Evolutionary conservation across 2,797 vertebrate genomes (phyloP), one percentile per base, ranked within the genome.

Genomic region (Ctenopoma multispine): DNA sequence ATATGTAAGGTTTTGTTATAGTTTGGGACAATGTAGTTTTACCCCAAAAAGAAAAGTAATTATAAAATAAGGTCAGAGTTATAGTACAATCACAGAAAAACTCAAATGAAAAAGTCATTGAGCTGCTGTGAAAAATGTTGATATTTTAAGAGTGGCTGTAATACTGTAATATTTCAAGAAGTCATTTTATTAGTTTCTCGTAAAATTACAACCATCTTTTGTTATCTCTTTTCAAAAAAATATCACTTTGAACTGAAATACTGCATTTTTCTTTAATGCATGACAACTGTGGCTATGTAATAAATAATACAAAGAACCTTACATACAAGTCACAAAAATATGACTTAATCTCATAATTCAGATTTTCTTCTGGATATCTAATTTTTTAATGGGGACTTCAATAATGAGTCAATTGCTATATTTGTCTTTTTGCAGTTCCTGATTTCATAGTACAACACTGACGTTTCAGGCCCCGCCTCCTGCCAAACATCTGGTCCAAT

Each of bases 401-500:
- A 20, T 29, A 18, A 17, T 43, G n/a, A 14, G 10, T 57, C 20
- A 24, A 1, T 4, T 27, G 13, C 13, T 8, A 0, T 5, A 17
- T 1, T 29, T 56, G 18, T 12, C 0, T 21, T 34, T 61, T 47
- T 48, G 20, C 21, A 23, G 56, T 24, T 7, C 10, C 2, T 0
- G 10, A 56, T 23, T 31, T 9, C n/a, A 8, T 51, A 15, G 41
- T 31, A 13, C 0, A 5, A 40, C 7, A 0, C 29, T 27, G 7
- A 4, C 9, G 15, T 14, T 36, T 3, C 2, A 65, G 36, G 74
- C 64, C 79, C 72, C 76, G 51, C 79, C 85, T 29, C 72, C 34
- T 64, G 34, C 21, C 40, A 64, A 43, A 63, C 61, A 69, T 79
- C 54, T 77, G 79, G 78, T 80, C 83, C 80, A 86, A 88, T 24